Percentiles rank a stretch among this genome's conserved stretches.
Conservation (phyloP, 2,113 vertebrate genomes). For the Aegithalos caudatus region DNA sequence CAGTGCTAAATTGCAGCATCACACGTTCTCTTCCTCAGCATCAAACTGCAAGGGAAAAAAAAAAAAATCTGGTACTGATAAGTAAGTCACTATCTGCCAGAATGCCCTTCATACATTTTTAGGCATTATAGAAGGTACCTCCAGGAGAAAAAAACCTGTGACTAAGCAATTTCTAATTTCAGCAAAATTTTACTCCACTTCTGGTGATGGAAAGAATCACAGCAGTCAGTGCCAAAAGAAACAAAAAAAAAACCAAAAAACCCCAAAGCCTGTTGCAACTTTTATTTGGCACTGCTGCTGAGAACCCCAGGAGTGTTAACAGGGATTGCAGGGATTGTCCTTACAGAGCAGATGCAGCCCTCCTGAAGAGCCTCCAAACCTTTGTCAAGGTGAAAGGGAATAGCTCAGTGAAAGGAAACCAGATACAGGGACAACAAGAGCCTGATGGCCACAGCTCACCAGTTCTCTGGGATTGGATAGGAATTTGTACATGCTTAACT, state of each 20-base stretch:
- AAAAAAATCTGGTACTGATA: background rate
- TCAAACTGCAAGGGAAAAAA: background rate
- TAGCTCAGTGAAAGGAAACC: accelerated
- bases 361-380: background rate
- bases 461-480: background rate
- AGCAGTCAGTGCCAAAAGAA: background rate
- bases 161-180: background rate
- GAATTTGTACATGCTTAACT: background rate
- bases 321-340: background rate
- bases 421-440: accelerated
- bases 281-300: background rate
- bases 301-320: background rate
- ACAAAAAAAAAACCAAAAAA: too few species aligned
- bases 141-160: background rate
- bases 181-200: background rate
- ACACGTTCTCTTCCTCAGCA: accelerated
- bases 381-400: background rate
- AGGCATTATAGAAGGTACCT: background rate
- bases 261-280: background rate
- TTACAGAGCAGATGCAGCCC: accelerated
- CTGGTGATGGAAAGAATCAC: background rate
- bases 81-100: background rate
- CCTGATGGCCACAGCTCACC: background rate
- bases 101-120: background rate
- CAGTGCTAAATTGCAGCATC: background rate